Percentiles rank a stretch among this genome's conserved stretches.
phyloP scores from a whole-genome alignment of 2,888 invertebrate genomes.

The Eubasilissa splendida region DNA sequence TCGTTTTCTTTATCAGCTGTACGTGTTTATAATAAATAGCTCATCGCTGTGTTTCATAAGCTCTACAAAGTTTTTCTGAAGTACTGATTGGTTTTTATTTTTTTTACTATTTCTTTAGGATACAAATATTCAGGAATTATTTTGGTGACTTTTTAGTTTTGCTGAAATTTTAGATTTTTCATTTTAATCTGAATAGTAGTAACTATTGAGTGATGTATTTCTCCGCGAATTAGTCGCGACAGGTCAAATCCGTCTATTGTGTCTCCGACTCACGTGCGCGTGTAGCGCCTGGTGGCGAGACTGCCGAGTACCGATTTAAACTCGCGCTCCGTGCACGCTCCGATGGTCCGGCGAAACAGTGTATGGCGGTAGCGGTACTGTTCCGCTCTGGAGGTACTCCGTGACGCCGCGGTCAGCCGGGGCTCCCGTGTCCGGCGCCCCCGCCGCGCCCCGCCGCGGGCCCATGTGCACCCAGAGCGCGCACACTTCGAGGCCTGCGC shows the following conservation, averaged over 20 bases:
- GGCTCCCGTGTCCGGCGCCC: background rate
- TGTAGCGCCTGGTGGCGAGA: too few species aligned
- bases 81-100: too few species aligned
- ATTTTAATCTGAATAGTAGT: background rate
- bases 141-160: too few species aligned
- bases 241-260: background rate
- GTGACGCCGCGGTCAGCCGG: slow-evolving; percentile 11
- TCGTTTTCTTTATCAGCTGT: slow-evolving; percentile 25
- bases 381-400: background rate
- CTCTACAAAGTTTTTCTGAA: background rate
- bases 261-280: background rate
- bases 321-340: background rate
- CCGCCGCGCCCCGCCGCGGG: slow-evolving; percentile 56
- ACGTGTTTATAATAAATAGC: background rate
- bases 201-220: background rate
- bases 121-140: too few species aligned
- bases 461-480: slow-evolving; percentile 63
- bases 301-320: slow-evolving; percentile 1
- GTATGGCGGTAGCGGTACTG: slow-evolving; percentile 16
- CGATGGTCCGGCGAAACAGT: background rate
- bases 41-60: background rate
- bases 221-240: slow-evolving; percentile 2
- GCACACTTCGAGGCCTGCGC: background rate
- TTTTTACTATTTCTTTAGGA: too few species aligned
- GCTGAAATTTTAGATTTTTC: too few species aligned